phyloP scores from a whole-genome alignment of 2,797 vertebrate species.

The Enteromius trimaculatus region DNA sequence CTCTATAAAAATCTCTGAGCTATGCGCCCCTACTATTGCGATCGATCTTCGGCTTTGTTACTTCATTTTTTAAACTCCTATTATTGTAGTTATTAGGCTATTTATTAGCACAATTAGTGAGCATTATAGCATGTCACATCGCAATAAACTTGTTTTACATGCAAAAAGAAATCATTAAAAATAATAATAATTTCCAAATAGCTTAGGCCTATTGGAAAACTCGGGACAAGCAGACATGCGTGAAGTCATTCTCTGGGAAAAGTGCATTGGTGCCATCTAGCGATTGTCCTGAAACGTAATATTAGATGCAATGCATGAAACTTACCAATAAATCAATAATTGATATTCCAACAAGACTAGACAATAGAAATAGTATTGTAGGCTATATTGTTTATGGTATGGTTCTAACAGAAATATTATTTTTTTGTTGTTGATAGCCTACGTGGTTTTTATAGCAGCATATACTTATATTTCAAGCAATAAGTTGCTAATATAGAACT shows the following conservation, averaged over 20 bases:
- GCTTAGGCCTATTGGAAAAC: background rate
- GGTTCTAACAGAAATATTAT: background rate
- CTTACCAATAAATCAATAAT: background rate
- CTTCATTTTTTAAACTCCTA: background rate
- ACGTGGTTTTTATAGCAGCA: background rate
- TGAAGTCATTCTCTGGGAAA: background rate
- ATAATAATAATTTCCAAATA: background rate
- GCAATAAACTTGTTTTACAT: background rate
- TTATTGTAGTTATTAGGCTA: background rate
- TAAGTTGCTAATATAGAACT: background rate
- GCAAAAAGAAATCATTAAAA: background rate
- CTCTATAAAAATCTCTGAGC: background rate
- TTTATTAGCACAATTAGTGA: background rate
- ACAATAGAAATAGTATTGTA: background rate
- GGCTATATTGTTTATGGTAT: background rate
- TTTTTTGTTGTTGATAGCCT: no score
- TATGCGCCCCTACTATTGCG: no score
- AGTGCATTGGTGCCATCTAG: slow-evolving; percentile 42
- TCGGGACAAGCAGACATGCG: background rate
- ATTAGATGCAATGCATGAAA: background rate
- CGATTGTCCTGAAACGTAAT: background rate
- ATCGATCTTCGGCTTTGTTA: background rate
- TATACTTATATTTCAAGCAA: background rate
- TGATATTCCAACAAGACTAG: background rate
- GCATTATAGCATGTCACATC: background rate